Percentiles rank a stretch among this genome's conserved stretches.
Conservation (phyloP, 2,797 vertebrate genomes). For the Enteromius argenteus region DNA sequence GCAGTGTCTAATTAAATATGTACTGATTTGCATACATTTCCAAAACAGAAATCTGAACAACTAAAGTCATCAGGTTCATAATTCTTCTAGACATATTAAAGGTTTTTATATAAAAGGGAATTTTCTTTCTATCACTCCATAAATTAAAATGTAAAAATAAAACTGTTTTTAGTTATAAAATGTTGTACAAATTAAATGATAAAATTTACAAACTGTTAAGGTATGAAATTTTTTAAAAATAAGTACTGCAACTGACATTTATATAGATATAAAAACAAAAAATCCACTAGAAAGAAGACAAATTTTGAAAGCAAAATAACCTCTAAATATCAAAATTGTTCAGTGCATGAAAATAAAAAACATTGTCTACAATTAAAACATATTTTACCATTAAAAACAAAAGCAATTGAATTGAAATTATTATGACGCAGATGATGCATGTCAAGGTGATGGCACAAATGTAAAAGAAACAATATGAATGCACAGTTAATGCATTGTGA, state of each 20-base stretch:
- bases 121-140: not conserved
- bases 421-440: not conserved
- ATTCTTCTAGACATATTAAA: not conserved
- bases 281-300: not conserved
- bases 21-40: not conserved
- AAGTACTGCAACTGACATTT: not conserved
- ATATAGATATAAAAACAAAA: not conserved
- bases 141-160: no score
- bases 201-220: not conserved
- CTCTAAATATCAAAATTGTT: not conserved
- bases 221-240: no score
- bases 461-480: not conserved
- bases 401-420: not conserved
- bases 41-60: not conserved
- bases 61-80: not conserved
- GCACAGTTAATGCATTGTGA: not conserved
- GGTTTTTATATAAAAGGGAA: not conserved
- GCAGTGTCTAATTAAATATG: not conserved
- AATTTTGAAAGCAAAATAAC: not conserved
- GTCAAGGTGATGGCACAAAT: not conserved
- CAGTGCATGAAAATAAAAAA: not conserved
- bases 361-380: not conserved
- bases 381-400: not conserved
- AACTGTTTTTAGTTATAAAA: not conserved
- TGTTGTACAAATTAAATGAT: not conserved